Base-by-base conservation (phyloP, 1,140 invertebrate genomes). In the Zaprionus ghesquierei region DNA sequence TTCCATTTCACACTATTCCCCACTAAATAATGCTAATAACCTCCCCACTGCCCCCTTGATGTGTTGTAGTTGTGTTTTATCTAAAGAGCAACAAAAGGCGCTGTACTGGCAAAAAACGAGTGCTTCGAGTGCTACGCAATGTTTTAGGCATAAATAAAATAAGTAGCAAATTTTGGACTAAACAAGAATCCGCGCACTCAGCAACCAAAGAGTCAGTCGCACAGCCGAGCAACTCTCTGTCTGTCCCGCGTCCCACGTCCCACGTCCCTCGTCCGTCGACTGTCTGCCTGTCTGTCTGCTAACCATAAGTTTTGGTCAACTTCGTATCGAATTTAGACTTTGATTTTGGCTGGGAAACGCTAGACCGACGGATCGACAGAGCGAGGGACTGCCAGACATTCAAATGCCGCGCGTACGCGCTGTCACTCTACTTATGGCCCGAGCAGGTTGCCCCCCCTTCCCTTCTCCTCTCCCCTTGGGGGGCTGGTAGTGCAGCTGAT, bases 171-270 rank as follows among this genome's bases (percentile, higher is more conserved):
- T 65, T 71, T 66, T 54, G 55, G 46, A 54, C 5, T 78, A 73
- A 86, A 86, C 82, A 76, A 87, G 82, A 86, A 87, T 82, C 65
- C 49, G 79, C 58, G 29, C 69, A 70, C 63, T 82, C 79, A 73
- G 71, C 82, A 79, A 44, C 8, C 50, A 46, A 23, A 18, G 9
- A 27, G 38, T n/a, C 33, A 27, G 35, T 20, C 41, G 41, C 51
- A n/a, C 38, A 41, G 64, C 49, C 29, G n/a, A 25, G 31, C 27
- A 33, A 65, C 44, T 10, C 66, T 46, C 18, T 10, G 41, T 46
- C 41, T 46, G 41, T 5, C 15, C 18, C 9, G 8, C 9, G 2
- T 1, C 13, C 13, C 35, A n/a, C 5, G 15, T 20, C 15, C 2
- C n/a, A 5, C 1, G n/a, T 15, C 38, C 41, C 1, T 20, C 18